Conservation (phyloP, 2,113 vertebrate genomes). For the Cettia cetti region DNA sequence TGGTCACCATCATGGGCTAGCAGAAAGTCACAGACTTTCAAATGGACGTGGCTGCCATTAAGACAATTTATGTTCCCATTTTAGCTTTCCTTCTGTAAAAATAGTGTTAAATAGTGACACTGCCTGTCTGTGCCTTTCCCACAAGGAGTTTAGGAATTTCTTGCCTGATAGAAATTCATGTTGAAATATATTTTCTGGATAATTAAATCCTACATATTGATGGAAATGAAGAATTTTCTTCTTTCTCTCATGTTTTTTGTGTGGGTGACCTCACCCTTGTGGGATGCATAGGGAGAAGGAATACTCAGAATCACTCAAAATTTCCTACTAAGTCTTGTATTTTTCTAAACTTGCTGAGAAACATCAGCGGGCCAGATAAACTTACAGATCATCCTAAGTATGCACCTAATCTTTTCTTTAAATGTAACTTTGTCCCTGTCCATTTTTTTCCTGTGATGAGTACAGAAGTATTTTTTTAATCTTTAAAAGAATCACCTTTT, state of each 20-base stretch:
- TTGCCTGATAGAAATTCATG: background rate
- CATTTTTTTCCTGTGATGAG: background rate
- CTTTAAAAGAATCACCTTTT: background rate
- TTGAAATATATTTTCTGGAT: background rate
- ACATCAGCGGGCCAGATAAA: background rate
- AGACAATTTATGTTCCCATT: background rate
- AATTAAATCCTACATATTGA: background rate
- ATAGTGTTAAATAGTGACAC: background rate
- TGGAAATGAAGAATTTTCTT: background rate
- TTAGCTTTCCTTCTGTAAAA: background rate
- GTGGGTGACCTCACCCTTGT: background rate
- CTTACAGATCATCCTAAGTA: background rate
- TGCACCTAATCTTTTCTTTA: background rate
- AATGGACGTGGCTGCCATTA: background rate
- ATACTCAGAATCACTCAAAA: background rate
- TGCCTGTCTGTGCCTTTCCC: background rate
- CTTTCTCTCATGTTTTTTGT: background rate
- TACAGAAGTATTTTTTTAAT: background rate
- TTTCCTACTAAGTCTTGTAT: background rate
- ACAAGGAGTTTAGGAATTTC: background rate
- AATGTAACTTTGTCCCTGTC: rapidly evolving
- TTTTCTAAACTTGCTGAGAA: background rate
- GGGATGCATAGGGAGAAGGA: background rate
- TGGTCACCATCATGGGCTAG: background rate
- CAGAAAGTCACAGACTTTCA: background rate